Conservation (phyloP, 2,888 invertebrate genomes). For the Carabus problematicus region DNA sequence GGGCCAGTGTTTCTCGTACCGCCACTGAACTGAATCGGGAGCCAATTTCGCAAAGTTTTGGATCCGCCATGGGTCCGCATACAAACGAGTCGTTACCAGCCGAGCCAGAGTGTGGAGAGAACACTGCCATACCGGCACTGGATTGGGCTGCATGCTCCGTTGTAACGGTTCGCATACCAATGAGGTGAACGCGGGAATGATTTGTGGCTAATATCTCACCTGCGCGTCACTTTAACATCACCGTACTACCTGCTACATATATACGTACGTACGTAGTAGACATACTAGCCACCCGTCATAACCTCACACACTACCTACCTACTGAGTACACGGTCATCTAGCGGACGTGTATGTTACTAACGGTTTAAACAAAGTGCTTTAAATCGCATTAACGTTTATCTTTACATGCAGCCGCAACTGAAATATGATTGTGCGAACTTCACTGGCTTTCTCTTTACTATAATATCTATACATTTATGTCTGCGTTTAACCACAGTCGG, state of each 20-base stretch:
- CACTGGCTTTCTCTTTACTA: neutral
- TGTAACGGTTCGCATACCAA: slow-evolving; percentile 55
- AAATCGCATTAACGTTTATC: slow-evolving; percentile 8
- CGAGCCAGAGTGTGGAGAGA: slow-evolving; percentile 50
- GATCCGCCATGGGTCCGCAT: slow-evolving; percentile 60
- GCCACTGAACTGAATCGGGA: slow-evolving; percentile 64
- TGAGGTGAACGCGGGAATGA: slow-evolving; percentile 53
- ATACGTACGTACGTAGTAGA: neutral
- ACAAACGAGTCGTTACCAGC: slow-evolving; percentile 60
- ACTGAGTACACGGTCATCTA: slow-evolving; percentile 11
- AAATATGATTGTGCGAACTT: neutral
- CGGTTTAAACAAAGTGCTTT: slow-evolving; percentile 11
- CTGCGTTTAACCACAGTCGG: no score
- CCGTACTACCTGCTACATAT: neutral
- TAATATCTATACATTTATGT: no score
- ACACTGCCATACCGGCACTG: slow-evolving; percentile 51
- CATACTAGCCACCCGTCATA: neutral
- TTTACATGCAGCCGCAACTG: neutral
- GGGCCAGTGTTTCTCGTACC: slow-evolving; percentile 57
- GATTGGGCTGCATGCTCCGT: slow-evolving; percentile 24
- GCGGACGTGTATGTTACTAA: slow-evolving; percentile 2
- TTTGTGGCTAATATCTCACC: slow-evolving; percentile 59
- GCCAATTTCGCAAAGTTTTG: slow-evolving; percentile 65
- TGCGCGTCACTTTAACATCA: slow-evolving; percentile 52
- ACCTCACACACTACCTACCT: neutral